These are phyloP conservation scores for Sminthurinus aureus DNA, from an alignment of 2,888 invertebrate species.

Conservation along the genomic window DNA sequence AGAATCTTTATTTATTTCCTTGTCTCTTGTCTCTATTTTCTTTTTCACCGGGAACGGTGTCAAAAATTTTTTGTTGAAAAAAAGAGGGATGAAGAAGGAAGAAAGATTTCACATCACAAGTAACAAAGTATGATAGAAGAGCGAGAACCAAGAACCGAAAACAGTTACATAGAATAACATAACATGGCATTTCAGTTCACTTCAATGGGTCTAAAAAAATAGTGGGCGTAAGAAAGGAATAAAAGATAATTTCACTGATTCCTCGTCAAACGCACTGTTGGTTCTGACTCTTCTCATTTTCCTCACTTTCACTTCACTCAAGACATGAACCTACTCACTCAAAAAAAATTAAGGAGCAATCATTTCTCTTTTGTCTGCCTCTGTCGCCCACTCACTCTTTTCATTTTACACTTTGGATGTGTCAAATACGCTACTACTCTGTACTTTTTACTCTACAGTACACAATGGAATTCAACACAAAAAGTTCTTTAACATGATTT, in stretches of 20 bases:
- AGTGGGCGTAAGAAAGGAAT: background rate
- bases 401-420: too few relatives aligned
- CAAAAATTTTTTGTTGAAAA: background rate
- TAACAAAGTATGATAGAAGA: background rate
- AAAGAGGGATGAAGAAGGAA: background rate
- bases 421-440: too few relatives aligned
- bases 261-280: background rate
- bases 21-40: background rate
- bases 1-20: background rate
- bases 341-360: too few relatives aligned
- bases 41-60: background rate
- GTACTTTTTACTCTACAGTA: too few relatives aligned
- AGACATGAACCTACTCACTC: background rate
- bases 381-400: too few relatives aligned
- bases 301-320: background rate
- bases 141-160: too few relatives aligned
- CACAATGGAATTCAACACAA: too few relatives aligned
- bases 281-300: background rate
- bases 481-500: too few relatives aligned
- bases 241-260: conserved; percentile 1
- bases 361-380: too few relatives aligned
- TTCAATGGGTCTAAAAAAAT: background rate
- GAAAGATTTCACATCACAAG: background rate
- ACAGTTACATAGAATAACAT: too few relatives aligned
- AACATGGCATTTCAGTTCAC: background rate